phyloP scores from a whole-genome alignment of 2,113 vertebrate genomes.

The Saimiri boliviensis region DNA sequence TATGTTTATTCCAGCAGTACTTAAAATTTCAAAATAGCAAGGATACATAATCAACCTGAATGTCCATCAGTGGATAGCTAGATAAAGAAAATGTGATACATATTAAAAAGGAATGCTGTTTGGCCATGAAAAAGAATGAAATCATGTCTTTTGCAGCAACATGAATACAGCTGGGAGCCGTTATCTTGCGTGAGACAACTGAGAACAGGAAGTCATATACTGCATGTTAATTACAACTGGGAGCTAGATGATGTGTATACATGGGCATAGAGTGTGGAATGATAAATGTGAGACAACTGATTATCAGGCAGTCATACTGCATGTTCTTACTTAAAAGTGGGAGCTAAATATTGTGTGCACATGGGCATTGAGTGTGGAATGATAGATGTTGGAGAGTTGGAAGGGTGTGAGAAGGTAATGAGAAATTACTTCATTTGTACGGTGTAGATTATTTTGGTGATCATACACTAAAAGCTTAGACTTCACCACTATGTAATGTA shows the following conservation, averaged over 20 bases:
- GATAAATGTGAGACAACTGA: not conserved
- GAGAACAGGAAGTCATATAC: not conserved
- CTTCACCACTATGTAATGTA: not conserved
- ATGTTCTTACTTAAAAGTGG: too few relatives aligned
- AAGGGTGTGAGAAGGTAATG: not conserved
- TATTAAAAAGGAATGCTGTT: not conserved
- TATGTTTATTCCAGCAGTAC: not conserved
- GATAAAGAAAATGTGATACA: not conserved
- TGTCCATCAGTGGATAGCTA: not conserved
- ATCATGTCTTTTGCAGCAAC: not conserved
- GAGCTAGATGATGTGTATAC: not conserved
- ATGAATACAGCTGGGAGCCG: not conserved
- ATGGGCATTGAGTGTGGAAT: not conserved
- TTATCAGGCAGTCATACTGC: not conserved
- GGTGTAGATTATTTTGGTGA: not conserved
- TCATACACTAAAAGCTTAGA: not conserved
- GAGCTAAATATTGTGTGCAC: too few relatives aligned
- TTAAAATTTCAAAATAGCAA: not conserved
- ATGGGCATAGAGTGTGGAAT: not conserved
- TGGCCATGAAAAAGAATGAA: not conserved
- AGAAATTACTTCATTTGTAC: not conserved
- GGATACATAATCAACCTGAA: not conserved
- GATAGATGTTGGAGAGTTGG: not conserved
- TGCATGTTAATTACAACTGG: not conserved
- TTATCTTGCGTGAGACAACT: not conserved